Evolutionary conservation across 2,113 vertebrate genomes (phyloP), one percentile per base, ranked within the genome.

Genomic region (Amia ocellicauda): DNA sequence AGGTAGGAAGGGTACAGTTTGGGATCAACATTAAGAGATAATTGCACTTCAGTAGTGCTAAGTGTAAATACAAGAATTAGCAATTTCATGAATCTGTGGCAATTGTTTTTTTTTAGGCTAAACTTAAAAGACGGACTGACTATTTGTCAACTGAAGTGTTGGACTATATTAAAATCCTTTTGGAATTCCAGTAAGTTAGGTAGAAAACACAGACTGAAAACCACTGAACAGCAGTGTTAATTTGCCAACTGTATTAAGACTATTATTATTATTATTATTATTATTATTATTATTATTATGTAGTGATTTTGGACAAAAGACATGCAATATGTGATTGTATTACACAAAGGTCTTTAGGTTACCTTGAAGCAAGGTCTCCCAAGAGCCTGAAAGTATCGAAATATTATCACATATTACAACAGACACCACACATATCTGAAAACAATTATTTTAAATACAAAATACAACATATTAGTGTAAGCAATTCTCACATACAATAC

Each of bases 301-400:
- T 14, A 52, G 3, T 24, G 23, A 56, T 1, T 16, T 57, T 57
- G 31, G 11, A 31, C 1, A 3, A 57, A 17, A 31, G 54, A 14
- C 26, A 57, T 57, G 26, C 24, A 29, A 41, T 9, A 20, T 11
- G 26, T 28, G 58, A 23, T 3, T 69, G 8, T 23, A 28, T n/a
- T 3, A 3, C 3, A 7, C 2, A 23, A 22, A 47, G 9, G 3
- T 24, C 51, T 17, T 40, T n/a, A 56, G 27, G 45, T 71, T 96
- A 98, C 96, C 96, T 98, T 71, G 93, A 89, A 1, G 96, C 93
- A 72, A 98, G 89, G 71, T 98, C 95, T 90, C 95, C 94, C 80
- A 98, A 84, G 72, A 91, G 78, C 68, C 89, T 91, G 80, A 67
- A 81, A 83, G 41, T 42, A 70, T 68, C 8, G 62, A 69, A 66